phyloP scores from a whole-genome alignment of 2,797 vertebrate species.

The Mareca strepera region DNA sequence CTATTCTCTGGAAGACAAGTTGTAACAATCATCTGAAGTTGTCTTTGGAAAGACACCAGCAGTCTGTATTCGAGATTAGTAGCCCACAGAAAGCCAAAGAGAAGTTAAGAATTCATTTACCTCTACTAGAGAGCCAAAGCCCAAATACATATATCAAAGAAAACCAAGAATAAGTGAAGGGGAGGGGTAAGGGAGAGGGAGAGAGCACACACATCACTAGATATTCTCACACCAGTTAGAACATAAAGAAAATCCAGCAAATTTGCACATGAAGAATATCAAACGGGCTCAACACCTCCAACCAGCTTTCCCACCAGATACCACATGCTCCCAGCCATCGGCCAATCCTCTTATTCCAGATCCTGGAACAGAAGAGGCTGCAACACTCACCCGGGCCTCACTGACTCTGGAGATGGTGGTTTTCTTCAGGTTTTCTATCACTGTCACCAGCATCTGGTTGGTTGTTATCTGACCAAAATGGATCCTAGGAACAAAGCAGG shows the following conservation, averaged over 20 bases:
- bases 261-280: not conserved
- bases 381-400: constrained; percentile 86
- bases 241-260: not conserved
- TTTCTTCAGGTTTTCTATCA: constrained; percentile 90
- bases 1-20: not conserved
- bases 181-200: not conserved
- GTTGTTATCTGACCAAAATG: constrained; percentile 95
- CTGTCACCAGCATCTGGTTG: constrained; percentile 92
- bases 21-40: not conserved
- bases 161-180: not conserved
- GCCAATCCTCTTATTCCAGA: not conserved
- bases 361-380: not conserved
- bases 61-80: not conserved
- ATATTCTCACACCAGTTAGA: not conserved
- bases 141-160: not conserved
- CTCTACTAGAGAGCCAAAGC: not conserved
- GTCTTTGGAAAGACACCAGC: not conserved
- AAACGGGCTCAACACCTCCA: not conserved
- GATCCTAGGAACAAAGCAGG: constrained; percentile 80
- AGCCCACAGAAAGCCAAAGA: not conserved
- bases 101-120: not conserved
- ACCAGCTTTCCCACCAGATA: not conserved
- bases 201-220: not conserved
- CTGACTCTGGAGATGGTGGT: constrained; percentile 90
- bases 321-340: not conserved